Conservation (phyloP, 2,113 vertebrate species). For the Sapajus apella region DNA sequence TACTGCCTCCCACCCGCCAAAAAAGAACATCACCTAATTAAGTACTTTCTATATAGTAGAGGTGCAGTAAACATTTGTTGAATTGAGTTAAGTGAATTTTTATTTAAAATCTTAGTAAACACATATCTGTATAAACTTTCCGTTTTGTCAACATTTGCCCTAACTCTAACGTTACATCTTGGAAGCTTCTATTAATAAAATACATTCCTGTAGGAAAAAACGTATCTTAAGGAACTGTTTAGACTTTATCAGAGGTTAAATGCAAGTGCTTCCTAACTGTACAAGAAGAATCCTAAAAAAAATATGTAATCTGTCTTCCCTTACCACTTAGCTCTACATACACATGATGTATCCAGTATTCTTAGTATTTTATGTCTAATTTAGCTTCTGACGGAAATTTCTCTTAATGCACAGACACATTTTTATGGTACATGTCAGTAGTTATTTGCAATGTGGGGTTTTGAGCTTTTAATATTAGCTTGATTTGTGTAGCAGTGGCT, state of each 20-base stretch:
- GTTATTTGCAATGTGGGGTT: background rate
- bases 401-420: background rate
- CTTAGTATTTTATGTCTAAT: background rate
- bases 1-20: background rate
- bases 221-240: constrained; percentile 12
- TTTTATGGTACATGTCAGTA: constrained; percentile 1
- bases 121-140: background rate
- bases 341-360: background rate
- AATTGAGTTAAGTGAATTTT: constrained; percentile 52
- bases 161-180: background rate
- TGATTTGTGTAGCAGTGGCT: background rate
- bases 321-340: background rate
- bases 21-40: background rate
- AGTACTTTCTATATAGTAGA: background rate
- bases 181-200: constrained; percentile 1
- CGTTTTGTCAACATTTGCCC: background rate
- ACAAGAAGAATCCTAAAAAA: constrained; percentile 1
- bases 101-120: constrained; percentile 49
- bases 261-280: background rate
- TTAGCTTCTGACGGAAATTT: background rate
- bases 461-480: constrained; percentile 1
- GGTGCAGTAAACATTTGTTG: background rate
- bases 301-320: background rate
- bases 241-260: constrained; percentile 9
- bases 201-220: background rate